Percentiles rank a stretch among this genome's conserved stretches.
phyloP scores from a whole-genome alignment of 2,888 invertebrate genomes.

The Tachina lurida region DNA sequence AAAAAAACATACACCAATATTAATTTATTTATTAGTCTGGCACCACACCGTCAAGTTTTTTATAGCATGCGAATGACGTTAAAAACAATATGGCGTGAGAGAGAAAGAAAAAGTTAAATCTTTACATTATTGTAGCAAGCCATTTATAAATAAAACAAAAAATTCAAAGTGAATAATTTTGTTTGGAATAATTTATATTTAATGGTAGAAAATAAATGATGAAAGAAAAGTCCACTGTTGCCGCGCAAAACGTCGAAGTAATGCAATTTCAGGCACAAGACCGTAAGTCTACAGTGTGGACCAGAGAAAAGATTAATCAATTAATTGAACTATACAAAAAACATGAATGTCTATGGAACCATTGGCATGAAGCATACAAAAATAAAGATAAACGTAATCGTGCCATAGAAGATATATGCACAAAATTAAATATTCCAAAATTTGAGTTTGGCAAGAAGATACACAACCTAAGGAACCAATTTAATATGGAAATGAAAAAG shows the following conservation, averaged over 20 bases:
- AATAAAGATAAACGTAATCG: constrained; percentile 78
- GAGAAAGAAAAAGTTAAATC: constrained; percentile 42
- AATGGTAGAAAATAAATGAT: constrained; percentile 48
- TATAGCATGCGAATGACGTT: constrained; percentile 55
- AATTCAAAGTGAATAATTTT: constrained; percentile 42
- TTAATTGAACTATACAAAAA: constrained; percentile 79
- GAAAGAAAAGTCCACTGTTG: constrained; percentile 30
- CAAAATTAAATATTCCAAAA: constrained; percentile 76
- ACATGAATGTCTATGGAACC: constrained; percentile 82
- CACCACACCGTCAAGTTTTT: neutral
- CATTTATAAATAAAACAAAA: constrained; percentile 42
- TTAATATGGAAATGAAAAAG: constrained; percentile 82
- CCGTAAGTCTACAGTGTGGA: constrained; percentile 77
- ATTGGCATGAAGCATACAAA: constrained; percentile 79
- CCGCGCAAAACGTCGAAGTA: neutral
- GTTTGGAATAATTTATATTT: constrained; percentile 25
- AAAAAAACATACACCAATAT: too few species aligned
- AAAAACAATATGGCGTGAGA: constrained; percentile 60
- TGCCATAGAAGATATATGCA: constrained; percentile 79
- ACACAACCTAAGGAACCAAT: constrained; percentile 82
- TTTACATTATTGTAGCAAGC: constrained; percentile 56
- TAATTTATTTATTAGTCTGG: neutral
- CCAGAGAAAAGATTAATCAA: constrained; percentile 78
- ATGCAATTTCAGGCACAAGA: neutral
- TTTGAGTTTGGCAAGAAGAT: constrained; percentile 81